Evolutionary conservation across 2,888 invertebrate species (phyloP).

Genomic region (Pammene fasciana): DNA sequence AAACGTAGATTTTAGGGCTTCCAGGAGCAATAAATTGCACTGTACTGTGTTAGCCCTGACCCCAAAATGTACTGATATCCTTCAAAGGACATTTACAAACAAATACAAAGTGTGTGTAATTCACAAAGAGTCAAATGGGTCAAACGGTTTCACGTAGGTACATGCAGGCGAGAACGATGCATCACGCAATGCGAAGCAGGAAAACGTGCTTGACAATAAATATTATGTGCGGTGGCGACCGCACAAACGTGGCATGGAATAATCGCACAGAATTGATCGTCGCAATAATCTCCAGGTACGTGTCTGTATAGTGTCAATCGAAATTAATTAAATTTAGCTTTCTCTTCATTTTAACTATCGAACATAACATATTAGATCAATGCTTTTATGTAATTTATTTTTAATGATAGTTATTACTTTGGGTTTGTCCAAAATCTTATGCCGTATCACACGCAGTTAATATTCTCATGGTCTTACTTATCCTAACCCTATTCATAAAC

Average conservation of each 20-base stretch:
- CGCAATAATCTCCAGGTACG: neutral
- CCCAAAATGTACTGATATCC: neutral
- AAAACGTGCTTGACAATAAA: conserved; percentile 34
- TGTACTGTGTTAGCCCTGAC: neutral
- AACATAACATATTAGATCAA: too few species aligned
- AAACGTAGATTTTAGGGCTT: too few species aligned
- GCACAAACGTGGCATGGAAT: conserved; percentile 30
- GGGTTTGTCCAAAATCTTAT: too few species aligned
- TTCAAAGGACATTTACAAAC: conserved; percentile 4
- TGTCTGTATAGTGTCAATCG: neutral
- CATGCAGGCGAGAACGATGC: conserved; percentile 20
- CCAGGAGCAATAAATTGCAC: neutral
- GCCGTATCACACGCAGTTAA: neutral
- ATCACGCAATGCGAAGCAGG: conserved; percentile 19
- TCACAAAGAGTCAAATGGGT: conserved; percentile 16
- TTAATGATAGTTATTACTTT: too few species aligned
- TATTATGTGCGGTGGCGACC: conserved; percentile 23
- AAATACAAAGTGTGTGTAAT: neutral
- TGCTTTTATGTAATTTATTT: too few species aligned
- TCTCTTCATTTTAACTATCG: neutral
- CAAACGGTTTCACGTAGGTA: conserved; percentile 12
- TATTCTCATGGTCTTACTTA: neutral
- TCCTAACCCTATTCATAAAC: too few species aligned
- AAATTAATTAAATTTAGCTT: neutral
- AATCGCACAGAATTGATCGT: conserved; percentile 2